Percentiles rank a stretch among this genome's conserved stretches.
Evolutionary conservation across 1,140 invertebrate species (phyloP).

Genomic region (Drosophila baimaii): DNA sequence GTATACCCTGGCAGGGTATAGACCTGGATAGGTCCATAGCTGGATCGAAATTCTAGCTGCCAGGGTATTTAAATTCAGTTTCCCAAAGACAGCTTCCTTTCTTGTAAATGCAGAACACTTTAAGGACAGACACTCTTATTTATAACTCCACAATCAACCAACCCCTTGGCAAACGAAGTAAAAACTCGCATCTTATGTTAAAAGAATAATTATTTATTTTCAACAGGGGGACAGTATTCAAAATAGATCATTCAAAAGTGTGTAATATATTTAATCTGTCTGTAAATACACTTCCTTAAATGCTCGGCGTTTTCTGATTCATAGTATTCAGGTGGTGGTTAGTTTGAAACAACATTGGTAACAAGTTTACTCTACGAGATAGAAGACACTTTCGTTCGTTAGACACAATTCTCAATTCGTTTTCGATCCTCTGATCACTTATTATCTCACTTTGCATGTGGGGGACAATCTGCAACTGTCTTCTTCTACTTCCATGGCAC

Average conservation of each 20-base stretch:
- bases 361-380: conserved; percentile 59
- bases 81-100: too few relatives aligned
- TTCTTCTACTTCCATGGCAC: conserved; percentile 60
- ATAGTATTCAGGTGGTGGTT: conserved; percentile 73
- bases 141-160: too few relatives aligned
- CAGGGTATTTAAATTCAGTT: too few relatives aligned
- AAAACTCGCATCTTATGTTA: conserved; percentile 32
- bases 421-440: conserved; percentile 46
- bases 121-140: too few relatives aligned
- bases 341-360: conserved; percentile 55
- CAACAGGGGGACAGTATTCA: conserved; percentile 72
- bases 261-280: conserved; percentile 54
- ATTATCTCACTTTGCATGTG: conserved; percentile 38
- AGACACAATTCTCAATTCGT: conserved; percentile 39
- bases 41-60: too few relatives aligned
- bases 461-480: conserved; percentile 40
- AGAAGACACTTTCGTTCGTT: conserved; percentile 48
- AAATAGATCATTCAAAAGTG: conserved; percentile 63
- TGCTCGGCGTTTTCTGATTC: conserved; percentile 64
- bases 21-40: too few relatives aligned
- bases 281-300: conserved; percentile 65
- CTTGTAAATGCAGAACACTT: too few relatives aligned
- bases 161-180: not conserved
- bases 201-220: conserved; percentile 80
- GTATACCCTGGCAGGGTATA: too few relatives aligned